Conservation (phyloP, 2,888 invertebrate genomes). For the Agrotis segetum region DNA sequence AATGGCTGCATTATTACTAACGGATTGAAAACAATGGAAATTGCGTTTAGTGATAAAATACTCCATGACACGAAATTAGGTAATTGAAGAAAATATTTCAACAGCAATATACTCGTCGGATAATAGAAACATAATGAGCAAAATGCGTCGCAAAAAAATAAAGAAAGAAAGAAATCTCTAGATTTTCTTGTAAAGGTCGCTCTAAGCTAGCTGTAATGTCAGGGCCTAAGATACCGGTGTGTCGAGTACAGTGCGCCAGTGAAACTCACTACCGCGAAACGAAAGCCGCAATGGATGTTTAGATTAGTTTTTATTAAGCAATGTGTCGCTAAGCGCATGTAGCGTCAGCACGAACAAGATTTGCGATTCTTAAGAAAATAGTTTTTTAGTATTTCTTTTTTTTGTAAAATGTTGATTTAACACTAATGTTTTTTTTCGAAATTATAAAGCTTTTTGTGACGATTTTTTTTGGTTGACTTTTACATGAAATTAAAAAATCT, state of each 20-base stretch:
- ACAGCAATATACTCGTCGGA: neutral
- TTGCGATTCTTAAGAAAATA: too few species aligned
- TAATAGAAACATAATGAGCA: neutral
- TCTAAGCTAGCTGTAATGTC: constrained; percentile 66
- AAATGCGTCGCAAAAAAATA: neutral
- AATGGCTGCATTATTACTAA: too few species aligned
- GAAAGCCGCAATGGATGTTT: constrained; percentile 75
- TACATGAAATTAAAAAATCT: too few species aligned
- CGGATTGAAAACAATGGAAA: too few species aligned
- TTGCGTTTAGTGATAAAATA: too few species aligned
- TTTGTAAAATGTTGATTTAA: neutral
- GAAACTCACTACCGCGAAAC: constrained; percentile 80
- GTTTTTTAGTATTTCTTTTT: too few species aligned
- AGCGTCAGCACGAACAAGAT: constrained; percentile 51
- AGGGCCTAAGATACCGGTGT: constrained; percentile 75
- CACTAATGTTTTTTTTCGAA: too few species aligned
- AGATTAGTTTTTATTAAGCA: constrained; percentile 74
- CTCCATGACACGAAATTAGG: too few species aligned
- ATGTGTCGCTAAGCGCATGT: constrained; percentile 60
- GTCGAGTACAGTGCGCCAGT: constrained; percentile 65
- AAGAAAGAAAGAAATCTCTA: neutral
- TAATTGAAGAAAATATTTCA: neutral
- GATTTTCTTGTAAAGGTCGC: neutral
- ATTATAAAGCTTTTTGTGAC: too few species aligned
- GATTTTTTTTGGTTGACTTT: too few species aligned